A percentile compares a stretch with the other conserved stretches of the same genome.
Conservation (phyloP, 2,797 vertebrate species). For the Nasua narica region DNA sequence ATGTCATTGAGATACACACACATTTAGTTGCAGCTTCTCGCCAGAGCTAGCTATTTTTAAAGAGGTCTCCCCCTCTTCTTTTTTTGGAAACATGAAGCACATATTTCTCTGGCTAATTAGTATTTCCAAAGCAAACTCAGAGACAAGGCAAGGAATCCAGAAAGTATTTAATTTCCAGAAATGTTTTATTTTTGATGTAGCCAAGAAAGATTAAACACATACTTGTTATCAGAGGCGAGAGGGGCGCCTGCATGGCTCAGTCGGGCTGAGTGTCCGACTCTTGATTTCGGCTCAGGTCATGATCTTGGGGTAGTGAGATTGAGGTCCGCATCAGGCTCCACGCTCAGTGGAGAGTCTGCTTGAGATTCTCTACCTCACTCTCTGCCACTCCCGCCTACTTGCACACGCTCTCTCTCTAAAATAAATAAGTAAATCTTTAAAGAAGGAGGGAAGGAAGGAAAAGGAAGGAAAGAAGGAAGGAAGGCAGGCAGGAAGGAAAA, state of each 20-base stretch:
- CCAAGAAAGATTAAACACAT: neutral
- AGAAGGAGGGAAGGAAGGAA: too few species aligned
- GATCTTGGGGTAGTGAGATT: neutral
- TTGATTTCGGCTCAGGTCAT: neutral
- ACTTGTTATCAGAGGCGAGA: neutral
- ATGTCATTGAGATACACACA: neutral
- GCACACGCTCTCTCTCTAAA: neutral
- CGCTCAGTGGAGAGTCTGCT: neutral
- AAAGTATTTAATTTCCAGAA: slow-evolving; percentile 45
- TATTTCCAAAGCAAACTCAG: slow-evolving; percentile 43
- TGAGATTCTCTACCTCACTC: neutral
- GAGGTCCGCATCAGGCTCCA: neutral
- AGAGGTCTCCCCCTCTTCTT: slow-evolving; percentile 17
- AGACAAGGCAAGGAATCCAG: slow-evolving; percentile 40
- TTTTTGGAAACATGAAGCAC: slow-evolving; percentile 30
- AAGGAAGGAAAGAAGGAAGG: too few species aligned
- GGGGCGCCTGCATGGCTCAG: neutral
- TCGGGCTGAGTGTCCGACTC: neutral
- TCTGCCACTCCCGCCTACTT: neutral
- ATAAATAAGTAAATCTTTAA: neutral
- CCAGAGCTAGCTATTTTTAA: slow-evolving; percentile 3
- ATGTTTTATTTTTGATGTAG: slow-evolving; percentile 49
- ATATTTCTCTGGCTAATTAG: slow-evolving; percentile 48
- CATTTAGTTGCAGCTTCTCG: neutral
- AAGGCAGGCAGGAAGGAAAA: too few species aligned